Evolutionary conservation across 92 coral and sea anemone genomes (phyloP).

Genomic region (Epizoanthus scotinus): DNA sequence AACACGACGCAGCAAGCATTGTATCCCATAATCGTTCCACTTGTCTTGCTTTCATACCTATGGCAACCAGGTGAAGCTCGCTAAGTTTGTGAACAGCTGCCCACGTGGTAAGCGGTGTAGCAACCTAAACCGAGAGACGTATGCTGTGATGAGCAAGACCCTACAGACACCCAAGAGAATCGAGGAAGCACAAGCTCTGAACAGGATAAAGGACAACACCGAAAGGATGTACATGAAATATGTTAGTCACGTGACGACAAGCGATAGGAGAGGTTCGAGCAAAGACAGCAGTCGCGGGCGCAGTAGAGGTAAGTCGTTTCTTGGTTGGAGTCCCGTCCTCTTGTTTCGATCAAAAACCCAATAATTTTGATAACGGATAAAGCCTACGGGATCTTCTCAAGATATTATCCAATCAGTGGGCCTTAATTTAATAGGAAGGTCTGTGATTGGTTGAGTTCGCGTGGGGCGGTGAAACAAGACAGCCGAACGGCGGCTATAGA

Average conservation of each 20-base stretch:
- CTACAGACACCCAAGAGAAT: slow-evolving; percentile 49
- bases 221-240: slow-evolving; percentile 71
- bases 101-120: background rate
- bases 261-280: slow-evolving; percentile 26
- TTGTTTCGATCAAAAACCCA: too few species aligned
- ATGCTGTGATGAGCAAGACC: slow-evolving; percentile 71
- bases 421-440: too few species aligned
- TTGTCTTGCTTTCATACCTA: background rate
- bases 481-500: too few species aligned
- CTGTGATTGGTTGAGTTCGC: too few species aligned
- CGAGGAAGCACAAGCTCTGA: slow-evolving; percentile 48
- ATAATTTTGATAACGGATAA: too few species aligned
- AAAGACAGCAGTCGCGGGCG: background rate
- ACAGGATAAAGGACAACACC: slow-evolving; percentile 61
- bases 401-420: too few species aligned
- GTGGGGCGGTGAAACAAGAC: too few species aligned
- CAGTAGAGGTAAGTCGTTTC: slow-evolving; percentile 4
- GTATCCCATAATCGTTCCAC: too few species aligned
- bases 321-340: too few species aligned
- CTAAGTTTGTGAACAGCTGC: slow-evolving; percentile 24
- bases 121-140: slow-evolving; percentile 73
- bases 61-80: slow-evolving; percentile 20
- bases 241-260: slow-evolving; percentile 54
- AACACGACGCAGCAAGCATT: too few species aligned
- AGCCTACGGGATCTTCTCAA: too few species aligned